phyloP scores from a whole-genome alignment of 2,113 vertebrate species.

The Oreotragus oreotragus region DNA sequence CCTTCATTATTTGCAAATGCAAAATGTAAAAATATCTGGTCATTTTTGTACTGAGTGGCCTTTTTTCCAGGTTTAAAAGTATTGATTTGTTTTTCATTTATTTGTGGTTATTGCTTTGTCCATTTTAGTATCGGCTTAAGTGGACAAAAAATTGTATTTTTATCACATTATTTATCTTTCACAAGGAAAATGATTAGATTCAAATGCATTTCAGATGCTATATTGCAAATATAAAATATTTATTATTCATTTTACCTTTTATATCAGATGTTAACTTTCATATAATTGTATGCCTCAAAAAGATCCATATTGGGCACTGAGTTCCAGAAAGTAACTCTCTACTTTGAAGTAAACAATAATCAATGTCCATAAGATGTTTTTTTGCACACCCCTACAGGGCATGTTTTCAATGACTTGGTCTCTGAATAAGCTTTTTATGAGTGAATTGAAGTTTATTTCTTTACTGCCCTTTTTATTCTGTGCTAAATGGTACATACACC shows the following conservation, averaged over 20 bases:
- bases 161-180: slow-evolving; percentile 54
- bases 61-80: slow-evolving; percentile 49
- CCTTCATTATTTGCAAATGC: slow-evolving; percentile 73
- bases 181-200: slow-evolving; percentile 70
- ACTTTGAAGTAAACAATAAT: slow-evolving; percentile 19
- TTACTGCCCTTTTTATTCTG: neutral
- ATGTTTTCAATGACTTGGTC: neutral
- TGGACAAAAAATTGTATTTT: slow-evolving; percentile 39
- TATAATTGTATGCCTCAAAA: slow-evolving; percentile 5
- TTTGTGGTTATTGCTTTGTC: slow-evolving; percentile 56
- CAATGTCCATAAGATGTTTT: neutral
- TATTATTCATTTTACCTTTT: slow-evolving; percentile 67
- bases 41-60: neutral
- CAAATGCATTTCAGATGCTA: slow-evolving; percentile 71
- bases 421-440: neutral
- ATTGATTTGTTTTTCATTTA: slow-evolving; percentile 2
- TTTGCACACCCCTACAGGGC: neutral
- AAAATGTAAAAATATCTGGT: slow-evolving; percentile 75
- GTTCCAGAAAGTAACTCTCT: neutral
- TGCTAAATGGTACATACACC: neutral
- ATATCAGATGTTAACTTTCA: slow-evolving; percentile 65
- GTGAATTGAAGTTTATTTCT: neutral
- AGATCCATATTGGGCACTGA: neutral
- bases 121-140: slow-evolving; percentile 59
- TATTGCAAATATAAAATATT: slow-evolving; percentile 57